Percentiles rank a stretch among this genome's conserved stretches.
Evolutionary conservation across 2,113 vertebrate genomes (phyloP).

Genomic region (Agapornis roseicollis): DNA sequence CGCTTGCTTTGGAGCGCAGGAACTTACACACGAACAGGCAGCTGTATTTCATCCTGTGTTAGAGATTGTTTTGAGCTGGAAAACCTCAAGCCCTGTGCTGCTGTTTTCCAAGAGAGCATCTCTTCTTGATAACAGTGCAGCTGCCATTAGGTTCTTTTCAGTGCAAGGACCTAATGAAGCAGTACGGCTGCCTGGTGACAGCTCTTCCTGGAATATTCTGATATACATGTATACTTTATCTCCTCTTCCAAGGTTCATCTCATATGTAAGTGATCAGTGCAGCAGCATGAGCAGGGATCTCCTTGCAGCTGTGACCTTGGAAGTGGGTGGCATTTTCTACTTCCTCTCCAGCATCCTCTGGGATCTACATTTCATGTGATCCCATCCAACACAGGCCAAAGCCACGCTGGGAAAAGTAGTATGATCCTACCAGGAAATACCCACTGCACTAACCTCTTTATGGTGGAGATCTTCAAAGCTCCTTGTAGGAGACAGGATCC

Average conservation of each 20-base stretch:
- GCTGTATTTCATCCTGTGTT: not conserved
- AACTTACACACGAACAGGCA: not conserved
- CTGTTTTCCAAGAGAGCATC: not conserved
- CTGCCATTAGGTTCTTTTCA: not conserved
- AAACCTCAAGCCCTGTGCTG: not conserved
- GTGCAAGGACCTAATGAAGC: not conserved
- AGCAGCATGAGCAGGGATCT: slow-evolving; percentile 21
- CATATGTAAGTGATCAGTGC: slow-evolving; percentile 55
- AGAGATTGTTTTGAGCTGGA: not conserved
- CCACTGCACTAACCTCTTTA: not conserved
- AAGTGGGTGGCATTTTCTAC: slow-evolving; percentile 63
- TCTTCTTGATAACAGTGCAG: not conserved
- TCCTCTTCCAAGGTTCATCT: not conserved
- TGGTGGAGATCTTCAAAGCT: not conserved
- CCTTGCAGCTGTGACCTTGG: slow-evolving; percentile 63
- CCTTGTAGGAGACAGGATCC: not conserved
- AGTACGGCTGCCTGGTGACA: not conserved
- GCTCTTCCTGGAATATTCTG: not conserved
- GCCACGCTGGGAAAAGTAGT: not conserved
- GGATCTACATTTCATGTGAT: slow-evolving; percentile 31
- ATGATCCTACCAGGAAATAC: not conserved
- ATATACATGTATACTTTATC: not conserved
- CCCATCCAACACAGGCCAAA: slow-evolving; percentile 1
- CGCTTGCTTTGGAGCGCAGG: not conserved
- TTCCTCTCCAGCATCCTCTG: slow-evolving; percentile 46